Conservation (phyloP, 2,888 invertebrate genomes). For the Pediacus dermestoides region DNA sequence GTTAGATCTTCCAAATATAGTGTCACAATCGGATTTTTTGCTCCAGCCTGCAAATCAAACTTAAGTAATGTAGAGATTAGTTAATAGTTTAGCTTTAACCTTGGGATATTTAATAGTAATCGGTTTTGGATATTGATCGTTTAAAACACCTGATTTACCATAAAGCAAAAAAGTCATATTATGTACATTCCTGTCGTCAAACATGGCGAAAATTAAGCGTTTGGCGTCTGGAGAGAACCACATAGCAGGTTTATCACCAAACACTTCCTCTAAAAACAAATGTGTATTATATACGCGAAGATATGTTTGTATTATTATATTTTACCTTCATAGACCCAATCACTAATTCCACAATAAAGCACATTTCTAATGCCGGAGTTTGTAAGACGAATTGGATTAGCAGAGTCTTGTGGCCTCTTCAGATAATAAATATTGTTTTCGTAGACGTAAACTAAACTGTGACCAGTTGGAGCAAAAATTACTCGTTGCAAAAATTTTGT, state of each 20-base stretch:
- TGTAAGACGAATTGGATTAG: slow-evolving; percentile 51
- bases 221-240: slow-evolving; percentile 86
- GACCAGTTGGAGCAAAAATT: slow-evolving; percentile 55
- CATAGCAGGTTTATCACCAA: slow-evolving; percentile 74
- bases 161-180: no score
- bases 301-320: no score
- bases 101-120: no score
- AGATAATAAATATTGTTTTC: slow-evolving; percentile 68
- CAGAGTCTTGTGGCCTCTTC: slow-evolving; percentile 35
- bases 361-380: slow-evolving; percentile 51
- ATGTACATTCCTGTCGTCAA: no score
- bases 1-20: slow-evolving; percentile 63
- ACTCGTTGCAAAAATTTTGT: slow-evolving; percentile 61
- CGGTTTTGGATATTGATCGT: no score
- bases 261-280: slow-evolving; percentile 85
- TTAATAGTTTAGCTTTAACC: no score
- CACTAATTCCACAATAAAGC: slow-evolving; percentile 75
- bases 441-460: slow-evolving; percentile 60
- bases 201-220: no score
- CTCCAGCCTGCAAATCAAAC: no score
- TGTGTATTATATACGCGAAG: no score
- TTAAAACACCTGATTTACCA: no score
- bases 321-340: slow-evolving; percentile 94
- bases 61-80: no score
- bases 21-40: slow-evolving; percentile 66